A percentile compares a stretch with the other conserved stretches of the same genome.
phyloP scores from a whole-genome alignment of 2,113 vertebrate genomes.

The Pachyramphus minor region DNA sequence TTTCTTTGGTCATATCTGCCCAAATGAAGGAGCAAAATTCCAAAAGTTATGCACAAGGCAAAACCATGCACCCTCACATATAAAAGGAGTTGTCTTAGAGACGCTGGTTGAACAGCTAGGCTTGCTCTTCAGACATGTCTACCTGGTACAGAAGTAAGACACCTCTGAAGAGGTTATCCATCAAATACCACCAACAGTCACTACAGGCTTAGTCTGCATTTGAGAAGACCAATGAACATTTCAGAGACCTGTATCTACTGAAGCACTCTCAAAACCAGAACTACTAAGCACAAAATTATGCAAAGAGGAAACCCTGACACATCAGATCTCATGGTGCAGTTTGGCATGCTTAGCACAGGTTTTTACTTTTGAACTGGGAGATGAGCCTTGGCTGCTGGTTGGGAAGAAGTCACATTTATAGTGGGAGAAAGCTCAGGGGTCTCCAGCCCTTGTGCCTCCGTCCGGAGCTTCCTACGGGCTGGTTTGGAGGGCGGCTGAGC shows the following conservation, averaged over 20 bases:
- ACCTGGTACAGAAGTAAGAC: neutral
- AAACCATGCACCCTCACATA: neutral
- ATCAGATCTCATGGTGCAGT: neutral
- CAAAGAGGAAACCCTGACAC: neutral
- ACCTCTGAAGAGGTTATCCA: neutral
- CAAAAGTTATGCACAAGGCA: neutral
- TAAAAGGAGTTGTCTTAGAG: neutral
- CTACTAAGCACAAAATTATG: neutral
- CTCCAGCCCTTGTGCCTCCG: constrained; percentile 82
- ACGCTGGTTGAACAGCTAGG: neutral
- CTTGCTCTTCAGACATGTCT: neutral
- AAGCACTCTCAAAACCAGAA: neutral
- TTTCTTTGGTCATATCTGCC: neutral
- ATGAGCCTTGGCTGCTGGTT: constrained; percentile 71
- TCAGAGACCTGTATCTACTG: neutral
- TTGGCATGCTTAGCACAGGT: neutral
- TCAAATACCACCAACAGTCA: neutral
- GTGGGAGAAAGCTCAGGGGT: constrained; percentile 70
- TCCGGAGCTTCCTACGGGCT: constrained; percentile 83
- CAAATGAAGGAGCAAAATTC: neutral
- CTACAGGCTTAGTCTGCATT: neutral
- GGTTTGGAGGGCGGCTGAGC: constrained; percentile 88
- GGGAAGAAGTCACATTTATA: constrained; percentile 57
- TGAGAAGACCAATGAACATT: neutral
- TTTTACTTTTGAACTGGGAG: constrained; percentile 83